Evolutionary conservation across 1,140 invertebrate genomes (phyloP), one percentile per base, ranked within the genome.

Genomic region (Philopotamus ludificatus): DNA sequence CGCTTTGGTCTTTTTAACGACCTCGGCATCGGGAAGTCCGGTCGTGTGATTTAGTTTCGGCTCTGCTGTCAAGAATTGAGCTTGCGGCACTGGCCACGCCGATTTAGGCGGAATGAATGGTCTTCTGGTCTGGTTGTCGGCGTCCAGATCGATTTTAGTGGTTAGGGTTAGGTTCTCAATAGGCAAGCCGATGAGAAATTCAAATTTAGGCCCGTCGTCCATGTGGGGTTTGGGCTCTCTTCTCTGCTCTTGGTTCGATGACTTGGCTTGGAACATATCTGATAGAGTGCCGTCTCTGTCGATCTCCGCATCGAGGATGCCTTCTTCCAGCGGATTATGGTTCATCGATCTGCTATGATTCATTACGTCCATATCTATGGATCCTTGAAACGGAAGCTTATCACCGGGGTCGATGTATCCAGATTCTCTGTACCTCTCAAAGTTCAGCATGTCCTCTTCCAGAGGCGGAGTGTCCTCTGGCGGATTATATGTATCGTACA

Each of bases 91-190:
- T 8, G 64, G 68, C 68, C 68, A 70, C 1, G 68, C 68, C 4
- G 68, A 70, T 20, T 66, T 70, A 1, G 68, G 68, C 8, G 68
- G 68, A 2, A 66, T 41, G 41, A 70, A 66, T 2, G 68, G 68
- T 42, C 60, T 59, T 9, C 65, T 59, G 1, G 68, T 66, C 16
- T 63, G 64, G 1, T 8, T 22, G 26, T 70, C 65, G 12, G 39
- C 10, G 8, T 20, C 22, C 1, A n/a, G 22, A 45, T 63, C 61
- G 18, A 55, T 64, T 1, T 25, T 49, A 1, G 26, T 16, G 10
- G 65, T 51, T 20, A 60, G 47, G 0, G 68, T 66, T 39, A 66
- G 66, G 39, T 66, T 70, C 16, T 70, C 65, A 9, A 70, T 23
- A 1, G 68, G 68, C 34, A 61, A 22, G 0, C 64, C 65, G 18